A percentile compares a stretch with the other conserved stretches of the same genome.
phyloP scores from a whole-genome alignment of 2,797 vertebrate species.

The Lagodon rhomboides region DNA sequence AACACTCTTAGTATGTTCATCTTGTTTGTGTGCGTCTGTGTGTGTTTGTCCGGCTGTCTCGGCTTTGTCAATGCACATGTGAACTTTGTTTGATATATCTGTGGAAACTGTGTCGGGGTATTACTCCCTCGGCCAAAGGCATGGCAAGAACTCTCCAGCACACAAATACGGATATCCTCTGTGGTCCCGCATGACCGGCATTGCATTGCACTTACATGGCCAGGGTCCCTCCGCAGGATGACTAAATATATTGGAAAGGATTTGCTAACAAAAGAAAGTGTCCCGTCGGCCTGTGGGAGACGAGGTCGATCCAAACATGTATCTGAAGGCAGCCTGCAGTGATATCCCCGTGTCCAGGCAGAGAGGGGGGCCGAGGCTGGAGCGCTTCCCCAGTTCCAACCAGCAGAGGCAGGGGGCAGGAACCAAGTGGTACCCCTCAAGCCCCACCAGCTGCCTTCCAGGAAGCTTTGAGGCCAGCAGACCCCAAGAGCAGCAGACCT shows the following conservation, averaged over 20 bases:
- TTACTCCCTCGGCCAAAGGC: constrained; percentile 44
- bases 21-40: constrained; percentile 31
- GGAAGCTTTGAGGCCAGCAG: constrained; percentile 49
- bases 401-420: constrained; percentile 69
- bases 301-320: constrained; percentile 66
- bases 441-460: constrained; percentile 60
- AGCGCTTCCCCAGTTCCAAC: constrained; percentile 59
- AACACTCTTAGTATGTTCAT: constrained; percentile 24
- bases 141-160: constrained; percentile 50
- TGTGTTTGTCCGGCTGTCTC: constrained; percentile 23
- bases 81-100: constrained; percentile 43
- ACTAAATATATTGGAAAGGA: constrained; percentile 68
- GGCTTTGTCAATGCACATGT: constrained; percentile 30
- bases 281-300: constrained; percentile 37
- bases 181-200: constrained; percentile 50
- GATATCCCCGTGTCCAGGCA: constrained; percentile 71
- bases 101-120: constrained; percentile 50
- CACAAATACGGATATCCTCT: constrained; percentile 44
- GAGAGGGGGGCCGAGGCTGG: constrained; percentile 73
- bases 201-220: constrained; percentile 57
- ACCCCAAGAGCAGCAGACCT: constrained; percentile 50
- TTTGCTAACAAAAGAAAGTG: constrained; percentile 62
- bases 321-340: constrained; percentile 79
- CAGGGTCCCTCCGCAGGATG: constrained; percentile 31
- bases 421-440: constrained; percentile 51